Conservation (phyloP, 2,113 vertebrate genomes). For the Lamprotornis superbus region DNA sequence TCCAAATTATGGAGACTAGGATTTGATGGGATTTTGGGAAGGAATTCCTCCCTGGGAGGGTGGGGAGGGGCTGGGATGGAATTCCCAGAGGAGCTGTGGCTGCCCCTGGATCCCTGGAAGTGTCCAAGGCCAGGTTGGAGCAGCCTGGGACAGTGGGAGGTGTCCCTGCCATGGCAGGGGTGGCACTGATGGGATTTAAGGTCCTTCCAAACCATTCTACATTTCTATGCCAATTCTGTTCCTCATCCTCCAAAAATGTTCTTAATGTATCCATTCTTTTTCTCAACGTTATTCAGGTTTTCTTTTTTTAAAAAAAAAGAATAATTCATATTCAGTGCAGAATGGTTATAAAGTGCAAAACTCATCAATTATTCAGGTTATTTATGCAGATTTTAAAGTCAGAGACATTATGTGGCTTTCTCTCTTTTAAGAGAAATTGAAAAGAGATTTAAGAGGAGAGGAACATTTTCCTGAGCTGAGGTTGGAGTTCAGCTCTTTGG, state of each 20-base stretch:
- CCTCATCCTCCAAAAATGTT: neutral
- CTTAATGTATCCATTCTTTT: neutral
- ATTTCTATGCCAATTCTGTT: neutral
- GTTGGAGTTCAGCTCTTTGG: neutral
- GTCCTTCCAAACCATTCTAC: neutral
- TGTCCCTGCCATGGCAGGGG: neutral
- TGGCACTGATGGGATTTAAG: accelerated
- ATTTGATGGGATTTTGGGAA: neutral
- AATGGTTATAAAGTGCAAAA: neutral
- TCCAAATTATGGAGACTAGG: neutral
- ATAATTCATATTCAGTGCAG: neutral
- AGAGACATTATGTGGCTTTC: neutral
- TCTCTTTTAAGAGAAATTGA: neutral
- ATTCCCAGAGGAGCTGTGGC: neutral
- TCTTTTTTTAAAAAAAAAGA: neutral
- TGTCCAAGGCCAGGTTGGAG: accelerated
- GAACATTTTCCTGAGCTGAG: neutral
- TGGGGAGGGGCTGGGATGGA: neutral
- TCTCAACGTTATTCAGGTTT: neutral
- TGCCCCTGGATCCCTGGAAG: neutral
- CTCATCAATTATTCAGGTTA: neutral
- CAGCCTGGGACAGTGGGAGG: accelerated
- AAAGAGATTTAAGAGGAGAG: neutral
- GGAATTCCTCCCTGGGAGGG: accelerated
- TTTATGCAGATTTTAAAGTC: neutral